These are phyloP conservation scores for Ennomos fuscantarius DNA, from an alignment of 2,888 invertebrate species.

Conservation along the genomic window DNA sequence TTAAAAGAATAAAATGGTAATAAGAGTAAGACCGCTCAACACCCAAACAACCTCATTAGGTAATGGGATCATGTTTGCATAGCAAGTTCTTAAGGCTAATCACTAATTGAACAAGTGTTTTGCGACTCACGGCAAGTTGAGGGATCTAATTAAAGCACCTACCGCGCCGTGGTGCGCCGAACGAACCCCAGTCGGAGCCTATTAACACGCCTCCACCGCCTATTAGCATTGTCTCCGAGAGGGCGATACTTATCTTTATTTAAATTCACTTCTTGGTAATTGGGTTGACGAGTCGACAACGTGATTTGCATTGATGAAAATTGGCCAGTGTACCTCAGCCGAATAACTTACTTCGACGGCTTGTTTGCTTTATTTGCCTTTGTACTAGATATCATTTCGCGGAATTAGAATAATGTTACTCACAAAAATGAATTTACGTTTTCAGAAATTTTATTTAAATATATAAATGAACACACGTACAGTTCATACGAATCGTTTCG, in stretches of 20 bases:
- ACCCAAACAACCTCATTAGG: slow-evolving; percentile 27
- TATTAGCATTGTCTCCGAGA: slow-evolving; percentile 85
- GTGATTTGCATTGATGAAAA: slow-evolving; percentile 85
- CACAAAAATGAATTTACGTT: background rate
- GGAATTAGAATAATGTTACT: slow-evolving; percentile 41
- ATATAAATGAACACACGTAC: slow-evolving; percentile 15
- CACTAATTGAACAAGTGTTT: slow-evolving; percentile 84
- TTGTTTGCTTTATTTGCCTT: slow-evolving; percentile 78
- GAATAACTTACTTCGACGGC: slow-evolving; percentile 69
- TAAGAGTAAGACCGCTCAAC: slow-evolving; percentile 18
- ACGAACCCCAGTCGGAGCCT: slow-evolving; percentile 74
- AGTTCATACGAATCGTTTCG: slow-evolving; percentile 2
- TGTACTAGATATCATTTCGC: slow-evolving; percentile 54
- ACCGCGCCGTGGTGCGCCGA: slow-evolving; percentile 63
- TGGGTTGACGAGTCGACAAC: slow-evolving; percentile 86
- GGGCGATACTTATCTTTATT: slow-evolving; percentile 86
- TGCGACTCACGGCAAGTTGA: slow-evolving; percentile 76
- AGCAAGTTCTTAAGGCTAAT: slow-evolving; percentile 75
- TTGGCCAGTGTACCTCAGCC: slow-evolving; percentile 72
- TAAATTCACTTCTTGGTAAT: slow-evolving; percentile 86
- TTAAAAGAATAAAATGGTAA: slow-evolving; percentile 8
- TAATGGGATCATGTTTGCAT: slow-evolving; percentile 50
- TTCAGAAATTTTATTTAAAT: background rate
- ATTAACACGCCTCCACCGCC: slow-evolving; percentile 83
- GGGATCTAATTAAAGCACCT: slow-evolving; percentile 83